Conservation (phyloP, 2,113 vertebrate genomes). For the Paralichthys olivaceus region DNA sequence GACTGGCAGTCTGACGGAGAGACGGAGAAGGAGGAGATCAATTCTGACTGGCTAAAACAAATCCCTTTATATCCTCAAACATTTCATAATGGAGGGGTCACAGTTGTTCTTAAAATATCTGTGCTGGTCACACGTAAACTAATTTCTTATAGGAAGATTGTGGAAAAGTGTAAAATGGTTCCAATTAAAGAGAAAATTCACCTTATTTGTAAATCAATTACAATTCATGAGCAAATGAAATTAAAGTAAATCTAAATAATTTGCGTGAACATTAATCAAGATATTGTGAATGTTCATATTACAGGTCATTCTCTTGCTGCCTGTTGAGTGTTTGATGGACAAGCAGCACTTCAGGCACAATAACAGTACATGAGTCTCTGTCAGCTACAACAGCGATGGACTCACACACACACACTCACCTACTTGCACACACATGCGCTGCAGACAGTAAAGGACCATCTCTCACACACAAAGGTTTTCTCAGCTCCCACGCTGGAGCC, state of each 20-base stretch:
- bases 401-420: constrained; percentile 5
- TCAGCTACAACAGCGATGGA: constrained; percentile 27
- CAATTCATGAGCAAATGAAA: not conserved
- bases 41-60: not conserved
- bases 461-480: constrained; percentile 28
- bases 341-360: constrained; percentile 33
- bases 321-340: constrained; percentile 25
- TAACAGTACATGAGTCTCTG: constrained; percentile 34
- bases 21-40: not conserved
- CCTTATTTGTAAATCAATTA: too few relatives aligned
- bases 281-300: too few relatives aligned
- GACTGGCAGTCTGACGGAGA: constrained; percentile 87
- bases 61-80: not conserved
- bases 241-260: not conserved
- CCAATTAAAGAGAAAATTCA: not conserved
- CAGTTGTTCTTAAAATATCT: not conserved
- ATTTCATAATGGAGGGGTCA: not conserved
- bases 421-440: not conserved
- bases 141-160: not conserved
- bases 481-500: constrained; percentile 16
- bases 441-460: constrained; percentile 4
- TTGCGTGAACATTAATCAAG: too few relatives aligned
- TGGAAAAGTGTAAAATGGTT: not conserved
- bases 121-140: not conserved
- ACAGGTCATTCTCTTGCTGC: not conserved